Evolutionary conservation across 2,113 vertebrate species (phyloP).

Genomic region (Perca schrenkii): DNA sequence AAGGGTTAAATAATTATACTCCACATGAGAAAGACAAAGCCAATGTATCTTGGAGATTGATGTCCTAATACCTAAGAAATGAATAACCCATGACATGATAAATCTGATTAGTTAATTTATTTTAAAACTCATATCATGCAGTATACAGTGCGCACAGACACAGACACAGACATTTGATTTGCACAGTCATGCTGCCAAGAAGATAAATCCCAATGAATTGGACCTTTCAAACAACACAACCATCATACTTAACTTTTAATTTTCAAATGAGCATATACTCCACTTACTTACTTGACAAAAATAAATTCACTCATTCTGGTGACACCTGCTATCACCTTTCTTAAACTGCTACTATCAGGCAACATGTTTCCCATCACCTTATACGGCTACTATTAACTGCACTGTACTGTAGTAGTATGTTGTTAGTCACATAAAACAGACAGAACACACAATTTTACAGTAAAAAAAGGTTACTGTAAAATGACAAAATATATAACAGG

Average conservation of each 20-base stretch:
- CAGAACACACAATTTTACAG: neutral
- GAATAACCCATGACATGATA: neutral
- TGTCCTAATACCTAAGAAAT: neutral
- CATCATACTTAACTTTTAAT: neutral
- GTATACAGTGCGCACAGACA: too few species aligned
- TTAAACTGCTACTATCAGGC: neutral
- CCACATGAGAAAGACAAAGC: neutral
- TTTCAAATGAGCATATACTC: neutral
- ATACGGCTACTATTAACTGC: too few species aligned
- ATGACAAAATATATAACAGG: neutral
- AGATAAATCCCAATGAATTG: neutral
- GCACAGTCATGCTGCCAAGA: neutral
- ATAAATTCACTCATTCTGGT: neutral
- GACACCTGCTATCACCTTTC: neutral
- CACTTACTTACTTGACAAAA: neutral
- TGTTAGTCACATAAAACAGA: neutral
- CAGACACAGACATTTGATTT: neutral
- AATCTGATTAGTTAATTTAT: neutral
- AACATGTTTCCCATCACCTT: neutral
- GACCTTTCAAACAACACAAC: neutral
- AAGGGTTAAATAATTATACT: neutral
- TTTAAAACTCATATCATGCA: neutral
- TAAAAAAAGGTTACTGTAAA: neutral
- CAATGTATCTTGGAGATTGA: neutral
- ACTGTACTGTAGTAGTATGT: neutral